Evolutionary conservation across 2,113 vertebrate genomes (phyloP), one percentile per base, ranked within the genome.

Genomic region (Eupsittula cactorum): DNA sequence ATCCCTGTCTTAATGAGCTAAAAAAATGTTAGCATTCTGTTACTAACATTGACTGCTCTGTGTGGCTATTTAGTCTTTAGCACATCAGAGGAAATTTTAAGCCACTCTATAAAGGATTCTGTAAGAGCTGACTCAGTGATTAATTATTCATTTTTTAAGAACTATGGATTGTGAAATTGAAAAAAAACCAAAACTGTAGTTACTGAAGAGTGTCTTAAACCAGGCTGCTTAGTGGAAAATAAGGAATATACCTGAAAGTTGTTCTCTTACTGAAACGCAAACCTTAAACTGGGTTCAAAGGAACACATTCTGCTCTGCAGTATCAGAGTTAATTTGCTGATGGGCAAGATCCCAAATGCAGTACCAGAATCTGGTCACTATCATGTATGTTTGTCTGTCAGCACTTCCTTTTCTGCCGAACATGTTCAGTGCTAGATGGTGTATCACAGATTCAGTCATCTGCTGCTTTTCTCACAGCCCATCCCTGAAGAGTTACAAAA

Each of bases 401-500:
- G 63, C 41, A 28, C 57, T 28, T 47, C 6, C 9, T 13, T 11
- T 11, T 9, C 59, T 76, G 65, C 50, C 47, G 16, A 6, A 11
- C 4, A 1, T 2, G 19, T 11, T 47, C 86, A 8, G 8, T 19
- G 53, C 28, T n/a, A n/a, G 46, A 25, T 24, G 64, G 33, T 19
- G 5, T 23, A 28, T 65, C 44, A 7, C 55, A 7, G 50, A 0
- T 3, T 15, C 3, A 13, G 17, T 52, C 9, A 3, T 29, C 42
- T 65, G 2, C 18, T 39, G 65, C 47, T 93, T 70, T 44, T 59
- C 52, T 29, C 33, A 17, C 75, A 99, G 99, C 99, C 99, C 70
- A 97, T 99, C 86, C 98, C 99, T 6, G 99, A 99, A 95, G 99
- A 99, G 94, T 91, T 99, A 63, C 99, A 99, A 96, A 99, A 99